Evolutionary conservation across 2,797 vertebrate species (phyloP).

Genomic region (Antrozous pallidus): DNA sequence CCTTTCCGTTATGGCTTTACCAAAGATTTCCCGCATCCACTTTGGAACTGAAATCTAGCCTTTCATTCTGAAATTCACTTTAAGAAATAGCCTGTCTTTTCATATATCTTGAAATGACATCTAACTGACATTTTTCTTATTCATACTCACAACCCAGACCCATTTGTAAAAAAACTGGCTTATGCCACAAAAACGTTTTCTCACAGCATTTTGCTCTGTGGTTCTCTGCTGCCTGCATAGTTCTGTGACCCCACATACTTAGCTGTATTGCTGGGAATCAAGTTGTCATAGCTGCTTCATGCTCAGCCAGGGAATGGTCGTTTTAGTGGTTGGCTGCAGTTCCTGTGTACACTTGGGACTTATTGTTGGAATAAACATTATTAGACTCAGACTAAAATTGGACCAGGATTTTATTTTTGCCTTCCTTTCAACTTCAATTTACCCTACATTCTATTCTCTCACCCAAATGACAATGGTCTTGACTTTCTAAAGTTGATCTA

Average conservation of each 20-base stretch:
- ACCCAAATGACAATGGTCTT: constrained; percentile 48
- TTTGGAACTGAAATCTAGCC: neutral
- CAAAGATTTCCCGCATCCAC: neutral
- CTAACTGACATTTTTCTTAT: neutral
- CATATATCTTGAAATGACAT: neutral
- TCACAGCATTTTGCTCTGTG: neutral
- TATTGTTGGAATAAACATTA: constrained; percentile 53
- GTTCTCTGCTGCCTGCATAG: neutral
- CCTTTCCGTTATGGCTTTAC: neutral
- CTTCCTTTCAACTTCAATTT: neutral
- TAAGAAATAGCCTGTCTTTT: neutral
- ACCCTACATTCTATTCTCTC: constrained; percentile 24
- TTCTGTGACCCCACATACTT: neutral
- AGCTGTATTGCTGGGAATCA: neutral
- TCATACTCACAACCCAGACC: neutral
- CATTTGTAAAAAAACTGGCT: neutral
- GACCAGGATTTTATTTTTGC: constrained; percentile 55
- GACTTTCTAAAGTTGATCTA: constrained; percentile 27
- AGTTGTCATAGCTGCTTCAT: neutral
- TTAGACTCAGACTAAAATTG: constrained; percentile 48
- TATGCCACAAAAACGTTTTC: neutral
- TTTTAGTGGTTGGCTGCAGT: constrained; percentile 16
- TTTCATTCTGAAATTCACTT: neutral
- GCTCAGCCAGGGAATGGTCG: neutral
- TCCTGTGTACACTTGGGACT: neutral